Evolutionary conservation across 2,888 invertebrate species (phyloP).

Genomic region (Drosophila picticornis): DNA sequence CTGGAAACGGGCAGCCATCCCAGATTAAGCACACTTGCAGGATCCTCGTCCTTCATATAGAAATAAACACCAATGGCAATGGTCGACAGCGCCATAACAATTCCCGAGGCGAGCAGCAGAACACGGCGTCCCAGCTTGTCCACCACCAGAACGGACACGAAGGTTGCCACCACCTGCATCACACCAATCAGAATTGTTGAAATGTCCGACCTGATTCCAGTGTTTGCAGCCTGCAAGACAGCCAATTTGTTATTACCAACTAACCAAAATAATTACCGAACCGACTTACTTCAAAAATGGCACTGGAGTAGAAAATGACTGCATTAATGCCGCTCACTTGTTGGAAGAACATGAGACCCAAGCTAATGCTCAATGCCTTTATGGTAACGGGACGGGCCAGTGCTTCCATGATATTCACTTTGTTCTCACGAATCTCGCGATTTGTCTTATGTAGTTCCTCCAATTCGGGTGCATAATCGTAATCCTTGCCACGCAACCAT

Average conservation of each 20-base stretch:
- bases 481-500: conserved; percentile 90
- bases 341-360: conserved; percentile 95
- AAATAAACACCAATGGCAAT: conserved; percentile 91
- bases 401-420: conserved; percentile 87
- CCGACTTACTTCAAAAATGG: conserved; percentile 89
- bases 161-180: conserved; percentile 90
- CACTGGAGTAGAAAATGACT: conserved; percentile 91
- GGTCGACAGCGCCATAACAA: conserved; percentile 90
- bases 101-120: conserved; percentile 90
- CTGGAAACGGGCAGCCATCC: conserved; percentile 91
- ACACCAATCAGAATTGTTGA: conserved; percentile 93
- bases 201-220: conserved; percentile 86
- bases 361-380: conserved; percentile 90
- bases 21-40: conserved; percentile 86
- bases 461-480: conserved; percentile 89
- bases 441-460: conserved; percentile 87
- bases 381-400: conserved; percentile 87
- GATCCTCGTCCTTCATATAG: conserved; percentile 83
- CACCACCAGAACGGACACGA: conserved; percentile 91
- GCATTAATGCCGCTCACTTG: conserved; percentile 94
- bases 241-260: neutral
- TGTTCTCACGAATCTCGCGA: conserved; percentile 86
- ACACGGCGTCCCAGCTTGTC: conserved; percentile 93
- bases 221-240: conserved; percentile 77
- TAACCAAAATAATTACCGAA: conserved; percentile 59